A percentile compares a stretch with the other conserved stretches of the same genome.
These are phyloP conservation scores for Drosophila seguyi DNA, from an alignment of 1,140 invertebrate species.

Conservation along the genomic window DNA sequence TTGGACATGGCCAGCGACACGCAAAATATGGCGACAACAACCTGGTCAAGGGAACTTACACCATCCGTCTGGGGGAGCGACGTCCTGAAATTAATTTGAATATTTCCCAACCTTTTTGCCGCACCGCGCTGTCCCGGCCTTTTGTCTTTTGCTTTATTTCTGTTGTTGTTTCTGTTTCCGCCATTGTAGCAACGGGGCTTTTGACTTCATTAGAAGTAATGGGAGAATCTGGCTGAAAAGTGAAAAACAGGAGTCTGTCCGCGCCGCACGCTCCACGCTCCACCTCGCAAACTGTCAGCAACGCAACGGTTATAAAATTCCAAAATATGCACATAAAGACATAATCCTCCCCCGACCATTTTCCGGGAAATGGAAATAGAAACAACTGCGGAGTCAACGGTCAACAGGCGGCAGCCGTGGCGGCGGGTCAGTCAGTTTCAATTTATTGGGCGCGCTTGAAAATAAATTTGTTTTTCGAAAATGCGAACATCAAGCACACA, in stretches of 20 bases:
- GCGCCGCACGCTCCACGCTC: not conserved
- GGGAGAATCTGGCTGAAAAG: slow-evolving; percentile 63
- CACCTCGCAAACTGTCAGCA: slow-evolving; percentile 22
- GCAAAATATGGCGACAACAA: slow-evolving; percentile 70
- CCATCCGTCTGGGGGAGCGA: slow-evolving; percentile 12
- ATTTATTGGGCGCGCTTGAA: slow-evolving; percentile 61
- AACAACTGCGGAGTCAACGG: slow-evolving; percentile 52
- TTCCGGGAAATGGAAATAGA: slow-evolving; percentile 48
- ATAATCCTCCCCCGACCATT: slow-evolving; percentile 53
- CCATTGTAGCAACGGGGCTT: slow-evolving; percentile 42
- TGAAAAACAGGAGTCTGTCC: slow-evolving; percentile 54
- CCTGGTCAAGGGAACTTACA: slow-evolving; percentile 50
- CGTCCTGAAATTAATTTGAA: slow-evolving; percentile 77
- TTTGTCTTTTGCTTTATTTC: slow-evolving; percentile 42
- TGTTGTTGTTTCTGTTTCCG: slow-evolving; percentile 42
- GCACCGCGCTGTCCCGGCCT: slow-evolving; percentile 10
- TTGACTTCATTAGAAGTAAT: slow-evolving; percentile 74
- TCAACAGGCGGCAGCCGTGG: slow-evolving; percentile 23
- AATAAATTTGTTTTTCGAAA: slow-evolving; percentile 68
- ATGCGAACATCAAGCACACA: slow-evolving; percentile 58
- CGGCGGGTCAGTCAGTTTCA: slow-evolving; percentile 36
- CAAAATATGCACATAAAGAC: slow-evolving; percentile 67
- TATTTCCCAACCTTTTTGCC: slow-evolving; percentile 61
- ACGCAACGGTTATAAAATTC: slow-evolving; percentile 58
- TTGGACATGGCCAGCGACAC: slow-evolving; percentile 39